Base-by-base conservation (phyloP, 2,113 vertebrate genomes). In the Larimichthys polyactis region DNA sequence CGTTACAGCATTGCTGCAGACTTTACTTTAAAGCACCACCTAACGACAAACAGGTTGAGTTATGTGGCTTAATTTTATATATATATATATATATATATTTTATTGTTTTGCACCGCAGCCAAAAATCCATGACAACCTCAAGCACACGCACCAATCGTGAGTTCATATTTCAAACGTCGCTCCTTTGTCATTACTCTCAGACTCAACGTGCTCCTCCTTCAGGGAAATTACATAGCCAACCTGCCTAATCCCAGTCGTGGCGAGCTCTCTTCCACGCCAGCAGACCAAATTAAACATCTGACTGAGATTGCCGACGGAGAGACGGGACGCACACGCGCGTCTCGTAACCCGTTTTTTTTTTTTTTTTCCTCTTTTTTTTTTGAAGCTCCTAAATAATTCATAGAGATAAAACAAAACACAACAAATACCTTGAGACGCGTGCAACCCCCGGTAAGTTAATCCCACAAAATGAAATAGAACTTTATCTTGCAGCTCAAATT, bases 351-450 rank as follows among this genome's bases (percentile, higher is more conserved):
- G 51, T 83, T 90, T 89, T 86, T 72, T 69, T 62, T 51, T 83
- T 90, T 89, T 86, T 72, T 69, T 62, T 87, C n/a, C 7, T 36
- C 0, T 7, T 36, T 40, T 40, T 40, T 40, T 85, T 87, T 86
- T 90, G 86, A 90, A 83, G 85, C 86, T 80, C 89, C 94, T 95
- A 95, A 96, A 95, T 96, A 95, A 96, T 95, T 95, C 94, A 95
- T 94, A 91, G 94, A 94, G 94, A 27, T 27, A 27, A 94, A 95
- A 94, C 93, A 93, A 95, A 95, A 94, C 91, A 95, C 90, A 87
- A 93, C 94, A 94, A 94, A 94, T 92, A 94, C 94, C 95, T 94
- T 82, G 94, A 95, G 95, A 95, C 90, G 75, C 74, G 89, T 55
- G 82, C 90, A 87, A 91, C 89, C 91, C 91, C 36, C 93, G 77